Conservation (phyloP, 2,113 vertebrate genomes). For the Protobothrops flavoviridis region DNA sequence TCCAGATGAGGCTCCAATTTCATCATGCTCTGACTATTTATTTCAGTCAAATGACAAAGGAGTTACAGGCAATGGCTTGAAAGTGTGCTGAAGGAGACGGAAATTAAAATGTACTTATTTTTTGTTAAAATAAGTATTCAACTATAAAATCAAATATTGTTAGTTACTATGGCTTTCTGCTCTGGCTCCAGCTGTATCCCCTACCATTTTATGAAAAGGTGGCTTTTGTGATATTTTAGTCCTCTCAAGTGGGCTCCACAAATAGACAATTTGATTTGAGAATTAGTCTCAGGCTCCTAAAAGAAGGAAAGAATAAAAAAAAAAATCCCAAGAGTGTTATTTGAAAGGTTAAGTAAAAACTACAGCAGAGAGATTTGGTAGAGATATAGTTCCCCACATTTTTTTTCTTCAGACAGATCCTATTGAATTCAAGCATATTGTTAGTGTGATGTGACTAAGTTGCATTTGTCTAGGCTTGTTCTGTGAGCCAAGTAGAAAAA, state of each 20-base stretch:
- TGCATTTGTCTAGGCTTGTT: neutral
- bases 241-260: neutral
- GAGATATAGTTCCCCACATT: neutral
- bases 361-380: constrained; percentile 3
- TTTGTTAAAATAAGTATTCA: neutral
- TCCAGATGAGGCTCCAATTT: neutral
- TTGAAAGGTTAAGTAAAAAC: neutral
- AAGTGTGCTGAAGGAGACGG: neutral
- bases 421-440: constrained; percentile 16
- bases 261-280: neutral
- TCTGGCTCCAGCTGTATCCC: neutral
- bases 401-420: neutral
- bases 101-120: neutral
- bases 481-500: neutral
- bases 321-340: neutral
- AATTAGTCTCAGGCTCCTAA: neutral
- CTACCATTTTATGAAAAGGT: neutral
- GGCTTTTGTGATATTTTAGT: neutral
- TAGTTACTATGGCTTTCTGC: neutral
- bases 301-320: neutral
- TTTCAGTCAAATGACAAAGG: neutral
- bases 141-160: neutral
- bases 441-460: neutral
- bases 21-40: neutral
- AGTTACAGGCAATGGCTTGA: neutral